Evolutionary conservation across 64 coral and sea anemone species (phyloP).

Genomic region (Cladopsammia gracilis): DNA sequence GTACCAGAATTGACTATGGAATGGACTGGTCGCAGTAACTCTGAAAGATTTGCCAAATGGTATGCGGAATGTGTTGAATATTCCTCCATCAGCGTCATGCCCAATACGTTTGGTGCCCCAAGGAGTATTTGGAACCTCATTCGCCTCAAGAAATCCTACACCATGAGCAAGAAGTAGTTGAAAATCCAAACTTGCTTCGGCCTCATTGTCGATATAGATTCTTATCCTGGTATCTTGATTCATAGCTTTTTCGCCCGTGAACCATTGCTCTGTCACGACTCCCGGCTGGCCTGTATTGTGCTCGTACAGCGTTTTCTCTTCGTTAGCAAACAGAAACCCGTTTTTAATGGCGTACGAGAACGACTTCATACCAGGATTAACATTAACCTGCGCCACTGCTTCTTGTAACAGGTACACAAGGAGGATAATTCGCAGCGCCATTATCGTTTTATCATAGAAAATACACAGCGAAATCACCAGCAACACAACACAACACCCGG

Average conservation of each 20-base stretch:
- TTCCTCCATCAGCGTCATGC: constrained; percentile 53
- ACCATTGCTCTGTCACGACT: constrained; percentile 59
- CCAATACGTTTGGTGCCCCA: constrained; percentile 35
- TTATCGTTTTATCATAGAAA: neutral
- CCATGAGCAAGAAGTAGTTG: constrained; percentile 24
- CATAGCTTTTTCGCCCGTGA: neutral
- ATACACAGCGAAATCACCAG: no score
- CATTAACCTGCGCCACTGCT: neutral
- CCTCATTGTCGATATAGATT: constrained; percentile 47
- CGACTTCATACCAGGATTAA: neutral
- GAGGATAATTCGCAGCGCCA: neutral
- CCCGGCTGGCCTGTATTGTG: constrained; percentile 27
- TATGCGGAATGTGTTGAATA: constrained; percentile 62
- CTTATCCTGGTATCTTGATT: constrained; percentile 37
- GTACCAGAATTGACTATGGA: neutral
- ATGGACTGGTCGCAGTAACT: constrained; percentile 25
- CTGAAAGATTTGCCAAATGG: constrained; percentile 55
- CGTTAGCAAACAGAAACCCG: neutral
- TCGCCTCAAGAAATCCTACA: neutral
- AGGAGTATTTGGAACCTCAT: neutral
- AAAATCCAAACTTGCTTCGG: constrained; percentile 46
- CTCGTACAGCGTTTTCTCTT: constrained; percentile 25
- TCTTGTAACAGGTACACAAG: neutral
- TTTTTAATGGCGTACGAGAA: constrained; percentile 32
- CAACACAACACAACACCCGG: no score